Base-by-base conservation (phyloP, 1,140 invertebrate genomes). In the Stenopsyche tienmushanensis region DNA sequence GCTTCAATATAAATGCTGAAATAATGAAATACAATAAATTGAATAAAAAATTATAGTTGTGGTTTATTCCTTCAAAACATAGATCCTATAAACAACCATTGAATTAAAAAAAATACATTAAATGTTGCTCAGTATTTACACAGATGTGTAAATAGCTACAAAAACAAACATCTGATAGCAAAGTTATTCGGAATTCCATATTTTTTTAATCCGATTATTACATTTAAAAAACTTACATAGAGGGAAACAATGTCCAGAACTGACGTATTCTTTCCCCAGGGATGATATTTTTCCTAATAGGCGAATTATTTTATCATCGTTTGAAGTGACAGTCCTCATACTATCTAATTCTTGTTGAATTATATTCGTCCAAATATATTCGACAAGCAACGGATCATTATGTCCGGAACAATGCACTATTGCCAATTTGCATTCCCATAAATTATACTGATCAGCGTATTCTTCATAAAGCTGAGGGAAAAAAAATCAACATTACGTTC, bases 331-430 rank as follows among this genome's bases (percentile, higher is more conserved):
- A 0, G 21, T 58, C 1, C 76, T 71, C 3, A 77, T 75, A 1
- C 75, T 80, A 10, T 72, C 71, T 65, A 78, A 77, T 8, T 81
- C 82, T 58, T 82, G 80, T 20, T 84, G 78, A 45, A 91, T 84
- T 29, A 92, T 90, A 72, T 91, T 88, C 39, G 84, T 85, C 90
- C 90, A 92, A 64, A 92, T 91, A 42, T 85, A 86, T 73, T 92
- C 88, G 25, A 91, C 86, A 1, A 92, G 76, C 65, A 88, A 76
- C 0, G 88, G 84, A 74, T 91, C 90, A 68, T 89, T 89, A 76
- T 93, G 90, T 21, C 89, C 89, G 1, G 90, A 90, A 72, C 90
- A 93, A 67, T 93, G 89, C 24, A 94, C 86, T 70, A 94, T 93
- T 0, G 90, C 88, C 41, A 94, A 77, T 78, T 94, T 90, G 73